Conservation (phyloP, 1,140 invertebrate species). For the Diorhabda carinulata region DNA sequence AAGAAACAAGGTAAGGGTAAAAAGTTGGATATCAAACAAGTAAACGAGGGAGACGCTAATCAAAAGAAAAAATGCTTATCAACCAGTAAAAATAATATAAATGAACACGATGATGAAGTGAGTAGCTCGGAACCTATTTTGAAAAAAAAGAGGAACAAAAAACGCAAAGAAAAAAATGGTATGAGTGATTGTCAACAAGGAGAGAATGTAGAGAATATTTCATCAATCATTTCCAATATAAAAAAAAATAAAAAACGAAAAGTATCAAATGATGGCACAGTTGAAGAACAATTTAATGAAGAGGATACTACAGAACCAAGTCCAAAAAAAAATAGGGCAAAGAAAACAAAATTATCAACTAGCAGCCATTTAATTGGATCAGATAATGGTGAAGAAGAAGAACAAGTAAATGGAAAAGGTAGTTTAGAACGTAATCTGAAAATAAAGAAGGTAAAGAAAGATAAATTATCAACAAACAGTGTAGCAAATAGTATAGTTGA, state of each 20-base stretch:
- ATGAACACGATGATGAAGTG: background rate
- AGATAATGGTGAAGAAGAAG: background rate
- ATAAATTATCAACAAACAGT: background rate
- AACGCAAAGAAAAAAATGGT: background rate
- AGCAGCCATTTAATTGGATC: too few relatives aligned
- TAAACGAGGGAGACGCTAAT: background rate
- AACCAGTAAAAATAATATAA: too few relatives aligned
- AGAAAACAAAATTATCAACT: constrained; percentile 1
- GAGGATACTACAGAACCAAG: background rate
- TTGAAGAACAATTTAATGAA: background rate
- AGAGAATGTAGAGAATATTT: background rate
- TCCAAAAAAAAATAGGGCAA: constrained; percentile 6
- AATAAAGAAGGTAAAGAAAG: background rate
- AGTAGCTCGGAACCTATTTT: too few relatives aligned
- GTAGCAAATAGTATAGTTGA: constrained; percentile 21
- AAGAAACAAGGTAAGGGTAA: constrained; percentile 5
- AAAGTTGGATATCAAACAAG: too few relatives aligned
- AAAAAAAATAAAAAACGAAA: constrained; percentile 17
- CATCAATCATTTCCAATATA: background rate
- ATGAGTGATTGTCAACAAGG: background rate
- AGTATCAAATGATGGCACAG: background rate
- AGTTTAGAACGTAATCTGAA: background rate
- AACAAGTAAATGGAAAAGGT: background rate
- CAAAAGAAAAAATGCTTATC: too few relatives aligned
- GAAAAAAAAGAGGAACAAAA: constrained; percentile 14